phyloP scores from a whole-genome alignment of 2,113 vertebrate genomes.

The Ondatra zibethicus region DNA sequence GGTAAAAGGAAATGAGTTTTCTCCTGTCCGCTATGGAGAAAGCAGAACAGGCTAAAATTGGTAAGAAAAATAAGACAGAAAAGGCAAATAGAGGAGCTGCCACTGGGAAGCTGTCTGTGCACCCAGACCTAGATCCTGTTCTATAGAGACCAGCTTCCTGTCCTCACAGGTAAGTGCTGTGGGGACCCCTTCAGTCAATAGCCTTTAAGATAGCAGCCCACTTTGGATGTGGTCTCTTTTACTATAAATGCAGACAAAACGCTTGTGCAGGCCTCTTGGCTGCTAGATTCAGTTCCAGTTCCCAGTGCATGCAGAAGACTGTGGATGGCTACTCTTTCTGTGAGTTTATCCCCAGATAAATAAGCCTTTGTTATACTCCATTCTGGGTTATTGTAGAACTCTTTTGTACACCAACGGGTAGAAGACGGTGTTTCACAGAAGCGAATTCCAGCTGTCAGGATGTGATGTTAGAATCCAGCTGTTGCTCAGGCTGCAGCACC shows the following conservation, averaged over 20 bases:
- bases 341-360: no score
- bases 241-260: no score
- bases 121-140: background rate
- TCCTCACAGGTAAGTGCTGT: background rate
- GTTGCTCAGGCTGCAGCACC: background rate
- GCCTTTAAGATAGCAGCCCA: no score
- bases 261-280: no score
- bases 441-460: no score
- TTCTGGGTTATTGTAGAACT: fast-evolving
- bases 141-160: background rate
- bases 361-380: no score
- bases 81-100: background rate
- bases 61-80: background rate
- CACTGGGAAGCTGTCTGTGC: background rate
- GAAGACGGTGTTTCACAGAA: background rate
- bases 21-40: background rate
- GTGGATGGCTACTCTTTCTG: no score
- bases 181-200: no score
- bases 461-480: background rate
- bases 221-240: no score
- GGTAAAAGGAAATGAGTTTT: background rate
- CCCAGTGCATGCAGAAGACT: no score
- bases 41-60: background rate
- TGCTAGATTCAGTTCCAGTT: no score
- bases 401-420: background rate